Conservation (phyloP, 2,888 invertebrate species). For the Dicycla oo region DNA sequence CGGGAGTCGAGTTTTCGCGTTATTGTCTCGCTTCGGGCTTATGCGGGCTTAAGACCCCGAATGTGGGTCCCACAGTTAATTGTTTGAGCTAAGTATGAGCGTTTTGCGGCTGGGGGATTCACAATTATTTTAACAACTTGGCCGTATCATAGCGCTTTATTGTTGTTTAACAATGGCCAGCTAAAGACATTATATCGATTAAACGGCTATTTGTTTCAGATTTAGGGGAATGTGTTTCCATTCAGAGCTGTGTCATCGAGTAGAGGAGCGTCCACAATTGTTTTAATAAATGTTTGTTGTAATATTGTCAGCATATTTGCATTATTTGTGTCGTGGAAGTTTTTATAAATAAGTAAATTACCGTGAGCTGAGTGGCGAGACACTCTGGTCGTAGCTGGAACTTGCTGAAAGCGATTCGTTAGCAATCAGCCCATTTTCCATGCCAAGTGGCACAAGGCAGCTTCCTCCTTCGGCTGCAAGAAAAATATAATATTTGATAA, state of each 20-base stretch:
- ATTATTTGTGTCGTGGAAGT: neutral
- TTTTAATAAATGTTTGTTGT: conserved; percentile 8
- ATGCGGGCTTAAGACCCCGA: conserved; percentile 84
- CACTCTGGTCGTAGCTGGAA: conserved; percentile 96
- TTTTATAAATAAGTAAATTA: conserved; percentile 78
- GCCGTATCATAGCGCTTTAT: conserved; percentile 81
- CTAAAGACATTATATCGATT: conserved; percentile 73
- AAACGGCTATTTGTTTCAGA: conserved; percentile 70
- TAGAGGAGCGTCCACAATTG: conserved; percentile 15
- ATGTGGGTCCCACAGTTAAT: conserved; percentile 86
- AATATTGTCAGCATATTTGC: neutral
- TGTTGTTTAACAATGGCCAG: conserved; percentile 79
- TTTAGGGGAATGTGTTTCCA: conserved; percentile 59
- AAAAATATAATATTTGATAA: conserved; percentile 46
- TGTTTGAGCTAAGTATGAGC: conserved; percentile 86
- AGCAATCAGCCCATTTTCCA: conserved; percentile 96
- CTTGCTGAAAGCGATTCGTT: conserved; percentile 96
- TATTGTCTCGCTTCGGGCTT: conserved; percentile 85
- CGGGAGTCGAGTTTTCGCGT: conserved; percentile 83
- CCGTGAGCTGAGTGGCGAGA: conserved; percentile 97
- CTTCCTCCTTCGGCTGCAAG: conserved; percentile 90
- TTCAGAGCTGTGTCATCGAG: conserved; percentile 27
- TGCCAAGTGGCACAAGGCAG: conserved; percentile 94
- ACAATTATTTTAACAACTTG: conserved; percentile 85
- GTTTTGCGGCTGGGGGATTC: conserved; percentile 83